Evolutionary conservation across 2,113 vertebrate genomes (phyloP).

Genomic region (Gadus chalcogrammus): DNA sequence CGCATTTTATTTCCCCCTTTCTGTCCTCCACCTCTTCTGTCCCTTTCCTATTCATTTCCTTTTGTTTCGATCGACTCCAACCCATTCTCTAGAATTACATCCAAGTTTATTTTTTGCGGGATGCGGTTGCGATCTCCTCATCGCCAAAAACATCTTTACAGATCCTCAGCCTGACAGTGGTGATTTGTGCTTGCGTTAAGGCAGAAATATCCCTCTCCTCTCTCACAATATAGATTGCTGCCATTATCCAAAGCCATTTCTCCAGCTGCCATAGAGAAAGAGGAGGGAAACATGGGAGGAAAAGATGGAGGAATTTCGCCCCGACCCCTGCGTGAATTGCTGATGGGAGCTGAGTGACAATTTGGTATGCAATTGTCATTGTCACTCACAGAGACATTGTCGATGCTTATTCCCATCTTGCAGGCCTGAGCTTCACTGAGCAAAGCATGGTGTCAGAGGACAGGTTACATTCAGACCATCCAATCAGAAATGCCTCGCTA

Average conservation of each 20-base stretch:
- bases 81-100: conserved; percentile 36
- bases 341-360: conserved; percentile 67
- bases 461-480: conserved; percentile 19
- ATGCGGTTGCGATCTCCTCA: conserved; percentile 48
- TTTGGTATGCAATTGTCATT: conserved; percentile 67
- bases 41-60: conserved; percentile 36
- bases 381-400: conserved; percentile 60
- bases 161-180: conserved; percentile 51
- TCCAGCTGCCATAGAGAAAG: conserved; percentile 47
- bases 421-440: conserved; percentile 25
- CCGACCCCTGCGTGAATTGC: conserved; percentile 59
- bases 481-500: conserved; percentile 21
- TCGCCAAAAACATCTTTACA: conserved; percentile 50
- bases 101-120: conserved; percentile 31
- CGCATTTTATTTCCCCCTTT: conserved; percentile 18
- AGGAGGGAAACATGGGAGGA: conserved; percentile 50
- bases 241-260: conserved; percentile 71
- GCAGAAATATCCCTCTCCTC: conserved; percentile 51
- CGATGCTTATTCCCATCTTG: conserved; percentile 38
- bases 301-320: conserved; percentile 65
- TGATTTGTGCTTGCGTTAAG: conserved; percentile 61
- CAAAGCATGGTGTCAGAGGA: conserved; percentile 18
- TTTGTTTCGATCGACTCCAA: conserved; percentile 47
- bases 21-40: conserved; percentile 10
- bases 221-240: conserved; percentile 69